Base-by-base conservation (phyloP, 2,113 vertebrate genomes). In the Hippopotamus amphibius region DNA sequence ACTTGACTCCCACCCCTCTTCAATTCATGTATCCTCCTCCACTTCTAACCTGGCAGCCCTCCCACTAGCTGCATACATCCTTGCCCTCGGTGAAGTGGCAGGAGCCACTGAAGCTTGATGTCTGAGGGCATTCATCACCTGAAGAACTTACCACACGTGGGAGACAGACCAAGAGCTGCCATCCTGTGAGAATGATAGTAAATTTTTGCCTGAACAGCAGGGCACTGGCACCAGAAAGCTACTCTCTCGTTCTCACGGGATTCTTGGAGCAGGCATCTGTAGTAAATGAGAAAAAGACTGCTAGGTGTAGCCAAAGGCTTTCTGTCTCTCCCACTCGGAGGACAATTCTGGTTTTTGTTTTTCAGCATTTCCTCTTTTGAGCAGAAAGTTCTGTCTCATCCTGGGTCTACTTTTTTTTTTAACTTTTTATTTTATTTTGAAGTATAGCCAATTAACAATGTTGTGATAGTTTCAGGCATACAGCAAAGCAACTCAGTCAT, bases 61-160 rank as follows among this genome's bases (percentile, higher is more conserved):
- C 48, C 61, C 72, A 37, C 7, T 0, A 5, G 48, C 63, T 33
- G 13, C 6, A 3, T 0, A 12, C 8, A 28, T 14, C 15, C 22
- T 26, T 48, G 43, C 48, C 17, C 43, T 28, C 19, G 7, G 6
- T 2, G 2, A 50, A 55, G 30, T 4, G 21, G 15, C 28, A 77
- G 22, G 2, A 22, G 17, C 17, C 26, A 43, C 6, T 3, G 24
- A 19, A 0, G 0, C 19, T 19, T 24, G 12, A 59, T 63, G 81
- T 68, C 83, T 63, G 50, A 89, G 66, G 12, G 21, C 16, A 69
- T 6, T 48, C 33, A 41, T 17, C 30, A 30, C 53, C n/a, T 24
- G 1, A 55, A 55, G 74, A 76, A 96, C 97, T 96, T 94, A 98
- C 97, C 93, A 43, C 69, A 26, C 0, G 12, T 71, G n/a, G 97